Percentiles rank a stretch among this genome's conserved stretches.
These are phyloP conservation scores for Channallabes apus DNA, from an alignment of 2,797 vertebrate genomes.

Conservation along the genomic window DNA sequence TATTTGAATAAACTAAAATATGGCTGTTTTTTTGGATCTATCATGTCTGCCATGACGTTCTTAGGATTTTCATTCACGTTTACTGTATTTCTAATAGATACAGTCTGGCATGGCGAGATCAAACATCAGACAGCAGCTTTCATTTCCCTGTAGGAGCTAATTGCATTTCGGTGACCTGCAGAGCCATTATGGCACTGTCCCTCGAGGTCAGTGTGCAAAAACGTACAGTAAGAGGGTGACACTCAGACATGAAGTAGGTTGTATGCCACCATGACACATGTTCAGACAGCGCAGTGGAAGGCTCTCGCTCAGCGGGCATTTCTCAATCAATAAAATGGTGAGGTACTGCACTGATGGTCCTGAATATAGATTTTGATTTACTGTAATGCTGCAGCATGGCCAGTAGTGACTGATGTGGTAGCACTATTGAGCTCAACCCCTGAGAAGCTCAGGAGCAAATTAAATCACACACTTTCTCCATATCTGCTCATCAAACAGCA, in stretches of 20 bases:
- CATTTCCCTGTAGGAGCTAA: constrained; percentile 56
- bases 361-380: background rate
- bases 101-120: constrained; percentile 23
- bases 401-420: background rate
- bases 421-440: background rate
- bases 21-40: background rate
- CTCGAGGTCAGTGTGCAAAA: constrained; percentile 34
- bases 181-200: constrained; percentile 54
- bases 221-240: background rate
- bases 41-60: background rate
- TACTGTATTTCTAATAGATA: constrained; percentile 25
- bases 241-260: background rate
- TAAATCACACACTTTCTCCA: background rate
- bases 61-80: constrained; percentile 23
- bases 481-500: background rate
- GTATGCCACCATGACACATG: background rate
- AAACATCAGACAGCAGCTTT: constrained; percentile 54
- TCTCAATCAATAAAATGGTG: background rate
- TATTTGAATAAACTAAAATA: background rate
- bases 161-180: constrained; percentile 56
- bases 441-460: background rate
- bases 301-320: background rate
- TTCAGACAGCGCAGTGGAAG: background rate
- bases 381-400: background rate
- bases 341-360: background rate